Base-by-base conservation (phyloP, 2,113 vertebrate genomes). In the Aspiorhynchus laticeps region DNA sequence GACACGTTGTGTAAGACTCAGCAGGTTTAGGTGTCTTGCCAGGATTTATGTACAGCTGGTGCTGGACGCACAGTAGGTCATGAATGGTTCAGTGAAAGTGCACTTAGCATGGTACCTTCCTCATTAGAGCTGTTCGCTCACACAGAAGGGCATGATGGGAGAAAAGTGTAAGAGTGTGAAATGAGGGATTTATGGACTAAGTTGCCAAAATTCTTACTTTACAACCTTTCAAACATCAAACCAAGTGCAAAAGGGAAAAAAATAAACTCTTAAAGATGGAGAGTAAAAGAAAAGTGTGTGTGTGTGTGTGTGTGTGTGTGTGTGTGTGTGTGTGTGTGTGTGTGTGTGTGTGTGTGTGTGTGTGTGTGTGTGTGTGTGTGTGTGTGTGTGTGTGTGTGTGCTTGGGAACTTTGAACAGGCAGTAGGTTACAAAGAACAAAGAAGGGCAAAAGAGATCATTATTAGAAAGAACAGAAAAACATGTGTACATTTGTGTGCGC, bases 51-150 rank as follows among this genome's bases (percentile, higher is more conserved):
- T 24, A 65, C 21, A 71, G 15, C 38, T 83, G 41, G 15, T 43
- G 80, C 63, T 83, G 80, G 65, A 71, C 11, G 7, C 81, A 71
- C 65, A 71, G 82, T 84, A 74, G 82, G 82, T 36, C 28, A 1
- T 43, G 10, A 69, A 69, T 24, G 41, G 38, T 28, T 41, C 41
- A 26, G 82, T 84, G 67, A 84, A 74, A 74, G 65, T 74, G 82
- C 67, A 38, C 67, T 84, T 74, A 38, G 28, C 41, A 51, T 14
- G 36, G 41, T 69, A 71, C 63, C 38, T 33, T 83, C 19, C 61
- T 21, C 19, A 19, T 69, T 83, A 83, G 41, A 82, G 17, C 38
- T 69, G 26, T 67, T 65, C 43, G 1, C n/a, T 69, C 26, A 36
- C 26, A 84, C 67, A 56, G 43, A 65, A 67, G 24, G 24, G 6